Conservation (phyloP, 2,113 vertebrate species). For the Dipodomys merriami region DNA sequence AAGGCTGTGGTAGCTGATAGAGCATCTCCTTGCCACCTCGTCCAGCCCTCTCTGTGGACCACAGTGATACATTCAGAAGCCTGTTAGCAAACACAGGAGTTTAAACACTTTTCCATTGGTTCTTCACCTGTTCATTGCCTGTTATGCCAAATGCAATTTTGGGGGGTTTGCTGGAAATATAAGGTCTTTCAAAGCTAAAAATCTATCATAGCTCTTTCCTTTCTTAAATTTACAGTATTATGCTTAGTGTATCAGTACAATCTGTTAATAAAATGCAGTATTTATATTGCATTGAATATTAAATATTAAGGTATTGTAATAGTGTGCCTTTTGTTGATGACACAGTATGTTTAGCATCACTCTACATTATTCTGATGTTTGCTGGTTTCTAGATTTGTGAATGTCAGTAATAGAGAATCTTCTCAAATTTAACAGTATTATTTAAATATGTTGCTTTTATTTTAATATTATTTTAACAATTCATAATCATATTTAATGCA, state of each 20-base stretch:
- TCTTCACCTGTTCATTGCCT: constrained; percentile 82
- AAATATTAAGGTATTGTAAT: background rate
- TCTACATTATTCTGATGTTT: background rate
- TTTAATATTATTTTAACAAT: background rate
- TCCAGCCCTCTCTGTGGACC: constrained; percentile 87
- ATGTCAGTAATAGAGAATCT: no score
- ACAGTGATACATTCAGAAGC: constrained; percentile 91
- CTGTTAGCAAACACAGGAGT: constrained; percentile 83
- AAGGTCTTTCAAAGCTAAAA: background rate
- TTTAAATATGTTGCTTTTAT: background rate
- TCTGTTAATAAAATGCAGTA: background rate
- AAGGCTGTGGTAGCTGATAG: no score
- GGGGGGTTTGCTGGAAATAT: background rate
- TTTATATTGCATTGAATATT: background rate
- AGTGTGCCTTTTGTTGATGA: background rate
- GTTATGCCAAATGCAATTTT: constrained; percentile 76
- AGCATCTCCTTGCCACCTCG: no score
- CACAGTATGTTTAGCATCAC: background rate
- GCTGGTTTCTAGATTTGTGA: no score
- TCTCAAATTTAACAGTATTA: background rate
- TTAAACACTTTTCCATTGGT: constrained; percentile 80
- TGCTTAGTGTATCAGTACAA: background rate
- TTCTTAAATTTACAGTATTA: background rate
- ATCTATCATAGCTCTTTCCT: background rate
- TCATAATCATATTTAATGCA: background rate